Evolutionary conservation across 2,113 vertebrate species (phyloP).

Genomic region (Cebus imitator): DNA sequence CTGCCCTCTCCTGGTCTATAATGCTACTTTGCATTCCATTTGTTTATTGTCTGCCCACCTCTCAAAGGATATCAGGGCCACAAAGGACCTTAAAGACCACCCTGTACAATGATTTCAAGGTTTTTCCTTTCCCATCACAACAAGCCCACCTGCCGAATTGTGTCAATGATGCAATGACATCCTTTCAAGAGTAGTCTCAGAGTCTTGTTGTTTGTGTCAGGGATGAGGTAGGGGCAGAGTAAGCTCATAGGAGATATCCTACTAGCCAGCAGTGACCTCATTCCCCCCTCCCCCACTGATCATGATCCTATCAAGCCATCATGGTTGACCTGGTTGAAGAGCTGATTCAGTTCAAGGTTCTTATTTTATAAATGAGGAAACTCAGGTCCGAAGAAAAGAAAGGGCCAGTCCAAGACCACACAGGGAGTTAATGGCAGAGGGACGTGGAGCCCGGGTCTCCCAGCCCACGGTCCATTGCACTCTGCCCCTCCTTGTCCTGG

Average conservation of each 20-base stretch:
- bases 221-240: background rate
- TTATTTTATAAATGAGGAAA: background rate
- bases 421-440: background rate
- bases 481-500: background rate
- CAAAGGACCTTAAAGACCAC: background rate
- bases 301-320: background rate
- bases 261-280: background rate
- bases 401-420: background rate
- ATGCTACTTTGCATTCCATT: background rate
- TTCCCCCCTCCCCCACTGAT: background rate
- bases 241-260: accelerated
- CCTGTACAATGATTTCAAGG: background rate
- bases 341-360: background rate
- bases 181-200: background rate
- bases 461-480: too few species aligned
- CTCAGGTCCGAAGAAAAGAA: background rate
- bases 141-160: background rate
- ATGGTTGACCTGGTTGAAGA: background rate
- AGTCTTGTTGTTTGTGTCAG: background rate
- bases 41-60: background rate
- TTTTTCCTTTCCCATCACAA: background rate
- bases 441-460: background rate
- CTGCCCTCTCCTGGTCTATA: background rate
- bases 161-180: background rate
- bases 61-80: background rate